These are phyloP conservation scores for Cuculus canorus DNA, from an alignment of 2,797 vertebrate genomes.

Conservation along the genomic window DNA sequence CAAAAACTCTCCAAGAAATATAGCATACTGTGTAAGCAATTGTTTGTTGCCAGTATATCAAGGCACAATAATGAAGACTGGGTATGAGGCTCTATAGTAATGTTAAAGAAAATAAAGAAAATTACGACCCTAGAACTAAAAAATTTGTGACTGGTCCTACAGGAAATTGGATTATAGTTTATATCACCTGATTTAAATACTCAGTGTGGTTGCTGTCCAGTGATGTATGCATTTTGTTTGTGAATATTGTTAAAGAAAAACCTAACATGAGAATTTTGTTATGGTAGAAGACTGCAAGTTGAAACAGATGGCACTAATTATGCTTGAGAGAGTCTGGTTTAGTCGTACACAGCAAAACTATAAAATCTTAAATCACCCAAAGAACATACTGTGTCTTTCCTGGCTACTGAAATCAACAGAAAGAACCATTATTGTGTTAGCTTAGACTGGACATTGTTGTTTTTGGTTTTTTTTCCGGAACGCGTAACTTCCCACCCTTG, in stretches of 20 bases:
- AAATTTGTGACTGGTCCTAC: not conserved
- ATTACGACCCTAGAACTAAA: not conserved
- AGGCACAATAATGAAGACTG: not conserved
- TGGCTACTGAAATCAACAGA: not conserved
- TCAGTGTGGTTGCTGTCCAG: not conserved
- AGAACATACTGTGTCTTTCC: not conserved
- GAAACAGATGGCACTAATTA: not conserved
- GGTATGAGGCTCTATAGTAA: not conserved
- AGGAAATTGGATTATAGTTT: not conserved
- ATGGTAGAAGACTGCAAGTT: not conserved
- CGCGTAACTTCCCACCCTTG: not conserved
- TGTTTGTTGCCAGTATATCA: not conserved
- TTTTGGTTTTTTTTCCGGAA: not conserved
- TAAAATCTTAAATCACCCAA: not conserved
- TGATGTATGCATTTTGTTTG: not conserved
- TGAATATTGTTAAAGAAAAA: not conserved
- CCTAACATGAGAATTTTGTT: not conserved
- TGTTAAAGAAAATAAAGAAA: not conserved
- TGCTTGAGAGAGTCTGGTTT: not conserved
- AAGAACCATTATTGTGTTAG: not conserved
- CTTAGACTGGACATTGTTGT: not conserved
- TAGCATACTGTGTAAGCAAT: not conserved
- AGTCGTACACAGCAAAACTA: not conserved
- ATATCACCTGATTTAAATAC: not conserved
- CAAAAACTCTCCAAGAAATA: not conserved